Percentiles rank a stretch among this genome's conserved stretches.
Evolutionary conservation across 2,888 invertebrate genomes (phyloP).

Genomic region (Archaeoteleia sp.): DNA sequence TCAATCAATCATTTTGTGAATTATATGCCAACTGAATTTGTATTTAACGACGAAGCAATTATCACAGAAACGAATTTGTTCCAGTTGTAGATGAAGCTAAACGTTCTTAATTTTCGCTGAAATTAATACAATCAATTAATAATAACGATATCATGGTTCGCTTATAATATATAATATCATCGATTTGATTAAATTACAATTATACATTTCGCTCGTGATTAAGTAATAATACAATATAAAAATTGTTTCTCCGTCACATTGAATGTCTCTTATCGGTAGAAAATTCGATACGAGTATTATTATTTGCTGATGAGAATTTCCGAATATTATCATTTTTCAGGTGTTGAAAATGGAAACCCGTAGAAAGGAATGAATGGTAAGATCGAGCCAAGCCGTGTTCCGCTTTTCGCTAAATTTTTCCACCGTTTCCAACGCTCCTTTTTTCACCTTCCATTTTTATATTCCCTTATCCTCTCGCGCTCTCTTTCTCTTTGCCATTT

Average conservation of each 20-base stretch:
- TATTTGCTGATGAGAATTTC: conserved; percentile 9
- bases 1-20: too few relatives aligned
- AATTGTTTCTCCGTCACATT: neutral
- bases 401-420: conserved; percentile 3
- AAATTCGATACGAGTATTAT: conserved; percentile 8
- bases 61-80: too few relatives aligned
- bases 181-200: too few relatives aligned
- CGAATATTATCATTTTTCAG: conserved; percentile 3
- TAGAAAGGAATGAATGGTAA: conserved; percentile 1
- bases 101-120: too few relatives aligned
- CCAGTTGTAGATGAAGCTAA: too few relatives aligned
- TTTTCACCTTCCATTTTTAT: conserved; percentile 15
- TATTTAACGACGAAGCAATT: too few relatives aligned
- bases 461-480: conserved; percentile 20
- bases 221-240: too few relatives aligned
- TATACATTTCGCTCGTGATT: too few relatives aligned
- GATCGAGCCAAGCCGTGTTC: conserved; percentile 1
- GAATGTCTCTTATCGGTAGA: neutral
- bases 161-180: too few relatives aligned
- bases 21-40: too few relatives aligned
- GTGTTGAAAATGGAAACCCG: conserved; percentile 1
- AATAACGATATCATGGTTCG: too few relatives aligned
- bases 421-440: conserved; percentile 9
- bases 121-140: too few relatives aligned
- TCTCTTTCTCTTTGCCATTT: conserved; percentile 13